Base-by-base conservation (phyloP, 2,888 invertebrate genomes). In the Aphodius granarius region DNA sequence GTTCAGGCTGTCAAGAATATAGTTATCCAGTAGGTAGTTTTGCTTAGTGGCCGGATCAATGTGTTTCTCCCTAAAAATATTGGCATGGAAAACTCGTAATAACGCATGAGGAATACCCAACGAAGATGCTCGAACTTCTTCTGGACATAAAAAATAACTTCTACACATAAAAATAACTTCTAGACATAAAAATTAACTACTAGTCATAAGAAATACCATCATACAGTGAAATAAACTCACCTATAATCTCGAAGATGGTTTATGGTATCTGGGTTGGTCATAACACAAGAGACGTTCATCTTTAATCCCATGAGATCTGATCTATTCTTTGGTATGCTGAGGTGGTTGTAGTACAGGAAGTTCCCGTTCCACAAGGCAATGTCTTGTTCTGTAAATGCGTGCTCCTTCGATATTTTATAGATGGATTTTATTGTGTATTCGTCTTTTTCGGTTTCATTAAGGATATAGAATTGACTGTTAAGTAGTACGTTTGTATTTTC, bases 11-110 rank as follows among this genome's bases (percentile, higher is more conserved):
- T 90, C 89, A 0, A 90, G 79, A 64, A 90, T 80, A 80, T 89
- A 88, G 82, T 89, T 89, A 0, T 89, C 88, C 5, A 91, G 86
- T 0, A 89, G 87, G 82, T 89, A 90, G 84, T 89, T 90, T 0
- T 89, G 89, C 83, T 91, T 91, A 5, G 90, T 89, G 72, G 90
- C 89, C 0, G 90, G 89, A 82, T 91, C 91, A 9, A 86, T 81
- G 66, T 85, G 84, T 22, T 79, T 83, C 68, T 85, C 79, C 65
- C 84, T 83, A 63, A 62, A 62, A 62, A 13, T 13, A 13, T 62
- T 62, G 63, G 63, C n/a, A n/a, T 13, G 9, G 9, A 13, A 74
- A 9, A 66, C n/a, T n/a, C n/a, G n/a, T n/a, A n/a, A n/a, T n/a
- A n/a, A n/a, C n/a, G n/a, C n/a, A n/a, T n/a, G n/a, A n/a, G n/a